Evolutionary conservation across 2,888 invertebrate species (phyloP).

Genomic region (Noctua pronuba): DNA sequence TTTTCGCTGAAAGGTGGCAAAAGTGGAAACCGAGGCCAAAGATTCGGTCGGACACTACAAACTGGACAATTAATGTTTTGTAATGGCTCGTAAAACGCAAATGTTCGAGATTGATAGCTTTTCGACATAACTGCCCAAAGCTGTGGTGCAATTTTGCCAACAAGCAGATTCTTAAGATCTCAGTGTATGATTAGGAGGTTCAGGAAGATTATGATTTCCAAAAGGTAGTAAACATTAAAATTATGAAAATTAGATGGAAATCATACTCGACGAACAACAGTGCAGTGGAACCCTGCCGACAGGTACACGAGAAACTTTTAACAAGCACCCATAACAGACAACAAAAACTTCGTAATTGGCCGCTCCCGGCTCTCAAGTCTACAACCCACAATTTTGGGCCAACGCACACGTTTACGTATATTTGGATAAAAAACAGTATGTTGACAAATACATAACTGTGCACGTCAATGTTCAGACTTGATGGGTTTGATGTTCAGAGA

Average conservation of each 20-base stretch:
- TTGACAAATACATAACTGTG: constrained; percentile 55
- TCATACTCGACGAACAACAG: constrained; percentile 19
- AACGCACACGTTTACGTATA: constrained; percentile 58
- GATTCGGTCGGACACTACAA: not conserved
- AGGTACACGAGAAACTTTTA: constrained; percentile 63
- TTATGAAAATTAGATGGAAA: constrained; percentile 60
- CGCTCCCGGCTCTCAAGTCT: constrained; percentile 58
- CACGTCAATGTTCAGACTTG: constrained; percentile 56
- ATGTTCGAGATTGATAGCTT: constrained; percentile 34
- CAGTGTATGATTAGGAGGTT: constrained; percentile 22
- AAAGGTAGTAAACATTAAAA: constrained; percentile 50
- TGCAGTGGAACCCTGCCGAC: constrained; percentile 32
- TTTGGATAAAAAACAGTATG: constrained; percentile 52
- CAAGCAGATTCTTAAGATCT: not conserved
- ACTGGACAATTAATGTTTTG: constrained; percentile 46
- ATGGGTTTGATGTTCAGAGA: constrained; percentile 62
- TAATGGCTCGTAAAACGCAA: constrained; percentile 47
- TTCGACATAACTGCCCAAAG: constrained; percentile 17
- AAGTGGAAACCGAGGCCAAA: not conserved
- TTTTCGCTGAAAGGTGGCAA: not conserved
- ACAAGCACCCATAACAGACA: constrained; percentile 70
- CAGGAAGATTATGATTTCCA: constrained; percentile 27
- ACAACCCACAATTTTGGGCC: constrained; percentile 36
- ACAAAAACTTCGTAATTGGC: constrained; percentile 76
- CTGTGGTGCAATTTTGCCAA: constrained; percentile 6